These are phyloP conservation scores for Alviniconcha strummeri DNA, from an alignment of 2,888 invertebrate genomes.

Conservation along the genomic window DNA sequence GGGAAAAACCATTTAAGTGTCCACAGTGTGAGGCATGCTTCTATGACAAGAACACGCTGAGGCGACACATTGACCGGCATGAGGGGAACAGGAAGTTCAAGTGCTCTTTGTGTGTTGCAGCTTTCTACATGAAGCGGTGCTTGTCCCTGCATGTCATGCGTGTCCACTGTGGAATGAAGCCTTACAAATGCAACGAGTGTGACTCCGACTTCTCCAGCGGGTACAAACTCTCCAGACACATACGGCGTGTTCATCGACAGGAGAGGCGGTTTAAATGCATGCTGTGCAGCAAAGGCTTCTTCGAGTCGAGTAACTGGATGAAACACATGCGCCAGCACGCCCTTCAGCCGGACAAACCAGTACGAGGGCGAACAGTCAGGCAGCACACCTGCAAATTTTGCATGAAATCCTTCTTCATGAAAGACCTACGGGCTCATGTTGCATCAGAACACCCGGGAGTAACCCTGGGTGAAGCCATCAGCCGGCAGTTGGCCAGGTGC, in stretches of 20 bases:
- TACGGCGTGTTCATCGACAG: constrained; percentile 5
- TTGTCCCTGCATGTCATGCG: constrained; percentile 24
- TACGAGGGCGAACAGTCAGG: background rate
- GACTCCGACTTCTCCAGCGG: constrained; percentile 19
- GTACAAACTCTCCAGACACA: constrained; percentile 13
- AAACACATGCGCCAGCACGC: constrained; percentile 1
- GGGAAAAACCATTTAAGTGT: constrained; percentile 25
- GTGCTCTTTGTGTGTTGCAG: constrained; percentile 20
- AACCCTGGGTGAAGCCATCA: constrained; percentile 4
- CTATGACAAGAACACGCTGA: background rate
- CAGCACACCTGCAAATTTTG: constrained; percentile 15
- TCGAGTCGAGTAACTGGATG: constrained; percentile 4
- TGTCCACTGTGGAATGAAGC: constrained; percentile 11
- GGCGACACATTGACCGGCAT: background rate
- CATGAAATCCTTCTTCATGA: background rate
- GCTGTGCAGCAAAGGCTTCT: background rate
- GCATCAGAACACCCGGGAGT: background rate
- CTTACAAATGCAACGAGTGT: constrained; percentile 23
- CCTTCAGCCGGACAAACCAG: constrained; percentile 4
- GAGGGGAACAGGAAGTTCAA: background rate
- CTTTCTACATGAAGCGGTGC: constrained; percentile 5
- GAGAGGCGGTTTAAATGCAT: constrained; percentile 11
- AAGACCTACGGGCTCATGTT: constrained; percentile 11
- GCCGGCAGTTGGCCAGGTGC: background rate
- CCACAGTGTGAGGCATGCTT: constrained; percentile 12